phyloP scores from a whole-genome alignment of 2,113 vertebrate species.

The Phylloscopus trochiloides region DNA sequence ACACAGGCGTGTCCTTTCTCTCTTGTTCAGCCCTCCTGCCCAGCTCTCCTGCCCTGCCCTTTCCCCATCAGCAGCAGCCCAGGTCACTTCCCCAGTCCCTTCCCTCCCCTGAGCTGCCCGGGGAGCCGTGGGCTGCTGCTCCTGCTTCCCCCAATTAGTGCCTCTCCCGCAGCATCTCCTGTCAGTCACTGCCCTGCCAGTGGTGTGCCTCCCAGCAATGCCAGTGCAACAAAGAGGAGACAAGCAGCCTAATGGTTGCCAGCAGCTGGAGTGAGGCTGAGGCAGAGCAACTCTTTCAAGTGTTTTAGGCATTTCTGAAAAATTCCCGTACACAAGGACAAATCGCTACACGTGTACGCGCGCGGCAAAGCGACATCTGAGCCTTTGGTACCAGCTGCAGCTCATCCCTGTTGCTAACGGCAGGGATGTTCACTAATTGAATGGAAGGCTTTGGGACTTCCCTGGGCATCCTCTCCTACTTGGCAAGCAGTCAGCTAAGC shows the following conservation, averaged over 20 bases:
- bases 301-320: neutral
- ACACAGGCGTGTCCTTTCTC: neutral
- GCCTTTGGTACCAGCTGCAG: neutral
- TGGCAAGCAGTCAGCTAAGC: neutral
- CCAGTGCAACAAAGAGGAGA: slow-evolving; percentile 23
- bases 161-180: neutral
- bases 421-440: slow-evolving; percentile 10
- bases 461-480: neutral
- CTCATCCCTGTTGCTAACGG: neutral
- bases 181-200: slow-evolving; percentile 5
- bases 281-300: neutral
- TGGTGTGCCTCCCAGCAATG: slow-evolving; percentile 22
- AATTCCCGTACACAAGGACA: neutral
- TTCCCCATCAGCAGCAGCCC: neutral
- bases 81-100: neutral
- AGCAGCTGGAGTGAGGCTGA: slow-evolving; percentile 1
- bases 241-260: slow-evolving; percentile 13
- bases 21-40: neutral
- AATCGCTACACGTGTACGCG: fast-evolving
- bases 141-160: slow-evolving; percentile 9
- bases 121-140: neutral
- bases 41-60: neutral
- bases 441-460: neutral
- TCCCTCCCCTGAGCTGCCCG: neutral
- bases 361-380: neutral